A percentile compares a stretch with the other conserved stretches of the same genome.
Evolutionary conservation across 1,140 invertebrate genomes (phyloP).

Genomic region (Rhizoglyphus robini): DNA sequence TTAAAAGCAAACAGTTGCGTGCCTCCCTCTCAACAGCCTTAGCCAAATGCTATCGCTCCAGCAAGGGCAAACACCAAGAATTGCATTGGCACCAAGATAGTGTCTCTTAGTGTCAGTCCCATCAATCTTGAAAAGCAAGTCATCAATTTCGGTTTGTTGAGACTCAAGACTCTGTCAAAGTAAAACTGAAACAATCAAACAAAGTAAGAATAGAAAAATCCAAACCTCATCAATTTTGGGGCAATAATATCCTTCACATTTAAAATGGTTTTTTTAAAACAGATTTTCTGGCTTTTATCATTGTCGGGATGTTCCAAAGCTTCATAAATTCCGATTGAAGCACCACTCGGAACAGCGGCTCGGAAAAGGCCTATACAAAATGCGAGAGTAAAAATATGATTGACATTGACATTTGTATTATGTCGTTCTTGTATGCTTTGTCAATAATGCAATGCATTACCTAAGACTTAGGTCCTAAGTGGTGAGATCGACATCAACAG

Average conservation of each 20-base stretch:
- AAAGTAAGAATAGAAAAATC: conserved; percentile 6
- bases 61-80: conserved; percentile 92
- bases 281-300: conserved; percentile 77
- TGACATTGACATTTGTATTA: background rate
- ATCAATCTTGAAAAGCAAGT: conserved; percentile 80
- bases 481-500: conserved; percentile 82
- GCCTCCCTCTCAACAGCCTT: too few relatives aligned
- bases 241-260: conserved; percentile 79
- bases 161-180: too few relatives aligned
- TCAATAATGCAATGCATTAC: too few relatives aligned
- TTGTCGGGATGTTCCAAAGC: conserved; percentile 89
- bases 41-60: conserved; percentile 85
- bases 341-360: too few relatives aligned
- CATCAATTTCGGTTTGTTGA: conserved; percentile 82
- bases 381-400: too few relatives aligned
- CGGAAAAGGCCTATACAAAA: too few relatives aligned
- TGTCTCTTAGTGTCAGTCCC: conserved; percentile 91
- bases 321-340: conserved; percentile 94
- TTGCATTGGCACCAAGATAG: conserved; percentile 85
- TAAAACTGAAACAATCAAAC: conserved; percentile 28
- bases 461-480: conserved; percentile 42
- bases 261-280: conserved; percentile 80
- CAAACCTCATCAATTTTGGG: conserved; percentile 52
- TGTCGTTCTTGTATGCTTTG: too few relatives aligned
- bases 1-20: conserved; percentile 93